Evolutionary conservation across 2,888 invertebrate species (phyloP).

Genomic region (Kuschelorhynchus macadamiae): DNA sequence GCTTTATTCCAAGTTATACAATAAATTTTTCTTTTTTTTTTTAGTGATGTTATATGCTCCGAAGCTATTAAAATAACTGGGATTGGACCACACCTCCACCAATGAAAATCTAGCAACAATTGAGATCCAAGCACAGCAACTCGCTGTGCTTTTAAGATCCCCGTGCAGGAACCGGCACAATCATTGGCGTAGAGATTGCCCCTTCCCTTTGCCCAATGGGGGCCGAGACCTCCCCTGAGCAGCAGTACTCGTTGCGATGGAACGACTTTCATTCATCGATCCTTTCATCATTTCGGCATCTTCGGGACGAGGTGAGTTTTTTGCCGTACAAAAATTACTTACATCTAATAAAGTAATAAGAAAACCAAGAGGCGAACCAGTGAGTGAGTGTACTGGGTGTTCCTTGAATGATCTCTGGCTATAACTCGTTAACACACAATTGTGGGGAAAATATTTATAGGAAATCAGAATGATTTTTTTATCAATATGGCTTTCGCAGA

Average conservation of each 20-base stretch:
- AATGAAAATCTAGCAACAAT: slow-evolving; percentile 24
- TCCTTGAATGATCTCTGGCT: no score
- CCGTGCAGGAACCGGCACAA: slow-evolving; percentile 60
- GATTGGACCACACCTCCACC: slow-evolving; percentile 12
- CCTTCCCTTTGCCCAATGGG: slow-evolving; percentile 72
- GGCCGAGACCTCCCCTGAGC: slow-evolving; percentile 71
- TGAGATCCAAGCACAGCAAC: slow-evolving; percentile 22
- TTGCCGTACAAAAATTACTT: no score
- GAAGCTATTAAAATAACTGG: slow-evolving; percentile 1
- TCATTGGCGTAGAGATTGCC: slow-evolving; percentile 69
- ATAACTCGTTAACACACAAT: no score
- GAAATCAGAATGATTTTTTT: no score
- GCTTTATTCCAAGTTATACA: background rate
- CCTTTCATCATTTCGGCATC: slow-evolving; percentile 89
- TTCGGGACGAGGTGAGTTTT: slow-evolving; percentile 63
- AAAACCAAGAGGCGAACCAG: no score
- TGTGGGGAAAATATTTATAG: no score
- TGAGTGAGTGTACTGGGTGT: no score
- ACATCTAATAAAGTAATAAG: background rate
- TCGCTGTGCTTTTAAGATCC: slow-evolving; percentile 23
- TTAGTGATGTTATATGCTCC: slow-evolving; percentile 14
- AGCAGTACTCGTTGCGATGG: slow-evolving; percentile 90
- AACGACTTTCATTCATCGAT: slow-evolving; percentile 95
- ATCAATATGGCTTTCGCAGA: no score
- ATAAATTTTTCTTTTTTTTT: slow-evolving; percentile 15